These are phyloP conservation scores for Boloria selene DNA, from an alignment of 2,888 invertebrate genomes.

Conservation along the genomic window DNA sequence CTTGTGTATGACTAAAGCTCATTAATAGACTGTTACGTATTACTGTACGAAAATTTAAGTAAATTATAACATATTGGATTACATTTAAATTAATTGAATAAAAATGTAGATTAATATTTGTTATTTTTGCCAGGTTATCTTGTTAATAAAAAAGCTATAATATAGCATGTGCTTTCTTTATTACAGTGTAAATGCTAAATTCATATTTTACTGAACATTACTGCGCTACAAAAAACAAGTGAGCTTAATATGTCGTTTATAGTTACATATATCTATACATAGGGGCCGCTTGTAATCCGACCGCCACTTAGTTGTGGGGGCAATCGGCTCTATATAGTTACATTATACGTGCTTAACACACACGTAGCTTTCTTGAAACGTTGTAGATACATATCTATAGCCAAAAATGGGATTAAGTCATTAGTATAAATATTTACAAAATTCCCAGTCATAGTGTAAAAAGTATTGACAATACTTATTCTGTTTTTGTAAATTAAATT, in stretches of 20 bases:
- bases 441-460: too few species aligned
- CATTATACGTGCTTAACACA: slow-evolving; percentile 65
- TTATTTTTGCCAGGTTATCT: not conserved
- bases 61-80: too few species aligned
- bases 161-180: not conserved
- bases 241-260: slow-evolving; percentile 13
- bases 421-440: too few species aligned
- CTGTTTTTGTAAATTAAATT: too few species aligned
- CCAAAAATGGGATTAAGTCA: not conserved
- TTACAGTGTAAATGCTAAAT: not conserved
- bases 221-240: slow-evolving; percentile 13
- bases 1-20: too few species aligned
- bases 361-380: slow-evolving; percentile 55
- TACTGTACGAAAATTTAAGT: too few species aligned
- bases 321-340: slow-evolving; percentile 59
- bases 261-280: slow-evolving; percentile 56
- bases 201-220: slow-evolving; percentile 13
- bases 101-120: too few species aligned
- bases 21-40: too few species aligned
- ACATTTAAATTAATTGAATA: too few species aligned
- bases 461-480: too few species aligned
- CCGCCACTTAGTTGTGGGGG: slow-evolving; percentile 78
- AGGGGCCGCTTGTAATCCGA: slow-evolving; percentile 68
- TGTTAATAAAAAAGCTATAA: not conserved
- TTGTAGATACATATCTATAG: not conserved